Evolutionary conservation across 92 coral and sea anemone genomes (phyloP), one percentile per base, ranked within the genome.

Genomic region (Scolanthus callimorphus): DNA sequence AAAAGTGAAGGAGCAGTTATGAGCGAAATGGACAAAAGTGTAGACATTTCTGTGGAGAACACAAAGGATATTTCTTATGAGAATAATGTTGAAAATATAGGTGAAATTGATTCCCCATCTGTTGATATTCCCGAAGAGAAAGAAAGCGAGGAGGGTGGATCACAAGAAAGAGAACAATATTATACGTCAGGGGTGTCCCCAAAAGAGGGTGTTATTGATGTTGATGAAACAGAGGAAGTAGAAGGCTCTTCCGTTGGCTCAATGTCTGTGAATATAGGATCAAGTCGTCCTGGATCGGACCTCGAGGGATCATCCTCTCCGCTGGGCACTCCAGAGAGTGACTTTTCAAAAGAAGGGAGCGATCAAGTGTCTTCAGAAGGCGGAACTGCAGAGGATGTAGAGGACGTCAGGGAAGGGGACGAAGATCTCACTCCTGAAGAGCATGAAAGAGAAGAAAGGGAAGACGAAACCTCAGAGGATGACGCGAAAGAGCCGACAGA

Each of bases 211-310:
- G 43, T 6, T 6, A 34, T 34, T 6, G 43, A 34, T 6, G 43
- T 6, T 20, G 52, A 61, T 20, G 68, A 61, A 24, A 20, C 54
- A 3, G 49, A 47, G 11, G 13, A 46, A n/a, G 68, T 43, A 3
- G 21, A 29, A 21, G 11, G 20, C 4, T 59, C 65, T 11, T 59
- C 65, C 27, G 22, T 41, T 27, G 47, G 65, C 11, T 59, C 65
- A 11, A 20, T 59, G 21, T 59, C 65, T 21, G 65, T 59, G 19
- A 59, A 59, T 24, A 23, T 59, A 17, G 65, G 51, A 25, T 59
- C 65, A 17, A 45, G 22, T 11, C 68, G 39, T 17, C 68, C 37
- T 13, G 68, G 46, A 22, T 44, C 68, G 29, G 50, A 59, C 30
- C 39, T 39, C 2, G 49, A 59, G 39, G 20, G 17, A 1, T 21